Base-by-base conservation (phyloP, 2,113 vertebrate genomes). In the Planiliza haematocheilus region DNA sequence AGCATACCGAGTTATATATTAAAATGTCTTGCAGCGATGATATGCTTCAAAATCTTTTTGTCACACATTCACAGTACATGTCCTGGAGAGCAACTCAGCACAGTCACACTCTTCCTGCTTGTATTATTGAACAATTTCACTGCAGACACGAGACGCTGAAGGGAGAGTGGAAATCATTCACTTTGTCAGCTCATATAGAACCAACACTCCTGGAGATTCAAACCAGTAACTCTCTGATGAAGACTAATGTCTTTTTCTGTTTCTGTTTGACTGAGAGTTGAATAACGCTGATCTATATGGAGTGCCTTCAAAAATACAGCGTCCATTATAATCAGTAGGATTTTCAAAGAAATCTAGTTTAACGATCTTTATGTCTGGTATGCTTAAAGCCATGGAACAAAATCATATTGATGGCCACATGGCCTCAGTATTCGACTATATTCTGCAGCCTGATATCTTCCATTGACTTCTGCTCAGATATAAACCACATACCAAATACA, bases 41-140 rank as follows among this genome's bases (percentile, higher is more conserved):
- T 41, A 42, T n/a, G 42, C 57, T 37, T 59, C n/a, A 50, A 51
- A 73, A 51, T 20, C 59, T 34, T 36, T 45, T 49, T 8, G 48
- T 56, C 48, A 70, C 49, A 66, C 20, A 58, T 12, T 41, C 24
- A 20, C 10, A 56, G 50, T 48, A 5, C 13, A 21, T 66, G 38
- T 36, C 12, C 49, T 18, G 20, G 21, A 50, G 13, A 60, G 39
- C 13, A 12, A 17, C 52, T 53, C 45, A 42, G 38, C 17, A 38
- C 48, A 53, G 38, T 17, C 20, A 48, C 17, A 45, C 21, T 37
- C 21, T 21, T 60, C 11, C 2, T 68, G n/a, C 7, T 43, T 69
- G 13, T 61, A 66, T 72, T 59, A 50, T 30, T 70, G 12, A 81
- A 59, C 37, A 52, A 43, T 10, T 57, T 69, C 11, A 39, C 71